phyloP scores from a whole-genome alignment of 2,888 invertebrate genomes.

The Salpingus planirostris region DNA sequence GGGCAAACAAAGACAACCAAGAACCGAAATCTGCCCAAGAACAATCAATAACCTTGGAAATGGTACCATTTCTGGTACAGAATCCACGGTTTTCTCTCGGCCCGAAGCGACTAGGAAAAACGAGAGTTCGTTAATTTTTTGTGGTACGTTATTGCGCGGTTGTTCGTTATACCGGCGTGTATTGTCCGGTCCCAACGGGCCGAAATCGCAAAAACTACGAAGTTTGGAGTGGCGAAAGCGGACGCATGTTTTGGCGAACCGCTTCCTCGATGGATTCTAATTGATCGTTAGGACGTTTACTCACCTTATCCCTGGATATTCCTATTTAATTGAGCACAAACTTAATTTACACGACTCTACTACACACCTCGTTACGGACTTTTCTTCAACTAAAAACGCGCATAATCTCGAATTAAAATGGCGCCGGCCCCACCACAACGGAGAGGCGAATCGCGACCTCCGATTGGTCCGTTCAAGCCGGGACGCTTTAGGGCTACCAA shows the following conservation, averaged over 20 bases:
- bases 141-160: no score
- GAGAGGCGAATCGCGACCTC: background rate
- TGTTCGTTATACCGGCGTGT: constrained; percentile 10
- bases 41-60: constrained; percentile 3
- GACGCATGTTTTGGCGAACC: background rate
- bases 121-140: no score
- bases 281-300: constrained; percentile 6
- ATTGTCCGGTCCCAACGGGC: constrained; percentile 1
- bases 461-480: constrained; percentile 9
- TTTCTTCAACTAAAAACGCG: constrained; percentile 36
- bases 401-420: constrained; percentile 29
- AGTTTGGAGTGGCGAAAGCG: background rate
- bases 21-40: background rate
- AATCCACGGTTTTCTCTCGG: background rate
- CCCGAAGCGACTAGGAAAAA: background rate
- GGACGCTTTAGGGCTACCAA: constrained; percentile 13
- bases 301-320: constrained; percentile 7
- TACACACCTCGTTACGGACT: constrained; percentile 22
- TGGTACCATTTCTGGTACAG: no score
- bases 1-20: background rate
- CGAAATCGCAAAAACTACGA: constrained; percentile 4
- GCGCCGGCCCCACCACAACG: constrained; percentile 9
- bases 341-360: constrained; percentile 8
- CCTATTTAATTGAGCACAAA: constrained; percentile 9
- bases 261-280: constrained; percentile 1